Conservation (phyloP, 2,888 invertebrate species). For the Drosophila atroscutellata region DNA sequence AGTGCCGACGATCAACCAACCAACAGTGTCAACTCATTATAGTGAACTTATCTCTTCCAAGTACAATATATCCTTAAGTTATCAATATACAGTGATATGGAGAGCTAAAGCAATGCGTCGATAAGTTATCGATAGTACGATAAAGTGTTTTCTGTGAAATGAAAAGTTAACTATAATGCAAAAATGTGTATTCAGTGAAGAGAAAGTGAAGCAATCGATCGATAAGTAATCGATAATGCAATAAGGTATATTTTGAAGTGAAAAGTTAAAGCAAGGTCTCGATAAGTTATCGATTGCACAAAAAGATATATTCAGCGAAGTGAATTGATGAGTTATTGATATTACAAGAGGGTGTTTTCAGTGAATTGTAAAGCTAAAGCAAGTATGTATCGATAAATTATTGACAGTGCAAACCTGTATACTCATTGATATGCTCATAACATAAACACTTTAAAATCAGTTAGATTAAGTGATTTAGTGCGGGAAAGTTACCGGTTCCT, state of each 20-base stretch:
- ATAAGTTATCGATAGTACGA: neutral
- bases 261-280: neutral
- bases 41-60: neutral
- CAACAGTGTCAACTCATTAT: constrained; percentile 21
- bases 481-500: constrained; percentile 5
- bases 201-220: no score
- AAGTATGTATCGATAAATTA: neutral
- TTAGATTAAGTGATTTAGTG: neutral
- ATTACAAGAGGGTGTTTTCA: neutral
- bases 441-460: neutral
- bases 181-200: neutral
- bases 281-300: neutral
- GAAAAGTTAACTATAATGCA: neutral
- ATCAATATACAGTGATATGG: neutral
- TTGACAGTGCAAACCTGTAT: no score
- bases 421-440: neutral
- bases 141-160: neutral
- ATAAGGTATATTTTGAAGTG: neutral
- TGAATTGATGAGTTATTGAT: neutral
- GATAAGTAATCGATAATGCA: neutral
- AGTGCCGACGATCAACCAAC: constrained; percentile 12
- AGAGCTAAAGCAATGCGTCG: neutral
- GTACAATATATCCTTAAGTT: neutral
- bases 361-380: neutral
- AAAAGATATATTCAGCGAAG: neutral